Percentiles rank a stretch among this genome's conserved stretches.
Evolutionary conservation across 2,888 invertebrate genomes (phyloP).

Genomic region (Mycogona germanica): DNA sequence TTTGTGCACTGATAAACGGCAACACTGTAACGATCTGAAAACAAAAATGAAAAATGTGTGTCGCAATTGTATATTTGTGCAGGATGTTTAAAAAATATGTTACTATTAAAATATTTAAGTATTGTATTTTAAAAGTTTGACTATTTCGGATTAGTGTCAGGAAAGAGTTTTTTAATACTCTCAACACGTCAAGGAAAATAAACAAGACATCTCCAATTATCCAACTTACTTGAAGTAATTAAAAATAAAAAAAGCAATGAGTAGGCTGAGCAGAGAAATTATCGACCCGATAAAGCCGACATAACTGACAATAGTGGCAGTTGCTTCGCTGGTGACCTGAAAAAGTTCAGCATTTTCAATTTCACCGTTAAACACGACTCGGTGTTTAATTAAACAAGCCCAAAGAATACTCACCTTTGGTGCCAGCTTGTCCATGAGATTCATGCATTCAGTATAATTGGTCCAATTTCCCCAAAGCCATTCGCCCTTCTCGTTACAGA

Average conservation of each 20-base stretch:
- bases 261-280: not conserved
- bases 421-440: not conserved
- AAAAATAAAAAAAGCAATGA: not conserved
- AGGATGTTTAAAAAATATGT: too few relatives aligned
- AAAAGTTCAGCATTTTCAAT: not conserved
- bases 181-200: not conserved
- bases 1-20: slow-evolving; percentile 35
- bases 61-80: too few relatives aligned
- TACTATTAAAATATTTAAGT: not conserved
- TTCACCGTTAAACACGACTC: not conserved
- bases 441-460: slow-evolving; percentile 28
- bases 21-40: slow-evolving; percentile 36
- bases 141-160: too few relatives aligned
- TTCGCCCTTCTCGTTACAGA: too few relatives aligned
- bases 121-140: too few relatives aligned
- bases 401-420: not conserved
- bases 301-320: slow-evolving; percentile 30
- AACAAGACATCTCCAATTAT: not conserved
- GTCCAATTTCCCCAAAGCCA: slow-evolving; percentile 30
- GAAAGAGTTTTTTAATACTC: not conserved
- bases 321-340: slow-evolving; percentile 13
- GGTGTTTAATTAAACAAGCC: too few relatives aligned
- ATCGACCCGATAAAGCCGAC: slow-evolving; percentile 27
- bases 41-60: not conserved
- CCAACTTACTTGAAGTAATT: slow-evolving; percentile 8